These are phyloP conservation scores for Gymnothorax reevesii DNA, from an alignment of 2,797 vertebrate species.

Conservation along the genomic window DNA sequence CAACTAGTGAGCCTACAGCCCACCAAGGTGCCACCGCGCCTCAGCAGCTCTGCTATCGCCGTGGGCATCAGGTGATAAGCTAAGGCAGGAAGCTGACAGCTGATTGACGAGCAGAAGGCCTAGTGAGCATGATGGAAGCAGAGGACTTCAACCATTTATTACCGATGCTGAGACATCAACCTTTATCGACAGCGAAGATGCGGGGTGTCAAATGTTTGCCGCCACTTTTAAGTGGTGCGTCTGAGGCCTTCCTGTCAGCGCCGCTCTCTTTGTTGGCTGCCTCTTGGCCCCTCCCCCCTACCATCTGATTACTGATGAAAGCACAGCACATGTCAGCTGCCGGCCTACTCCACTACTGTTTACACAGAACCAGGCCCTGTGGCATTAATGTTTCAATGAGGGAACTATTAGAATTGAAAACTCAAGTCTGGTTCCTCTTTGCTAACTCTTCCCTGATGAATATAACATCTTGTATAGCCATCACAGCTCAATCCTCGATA, in stretches of 20 bases:
- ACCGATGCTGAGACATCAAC: conserved; percentile 43
- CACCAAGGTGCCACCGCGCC: background rate
- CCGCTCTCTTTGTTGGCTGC: conserved; percentile 1
- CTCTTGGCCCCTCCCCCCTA: background rate
- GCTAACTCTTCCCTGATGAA: background rate
- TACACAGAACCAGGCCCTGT: conserved; percentile 22
- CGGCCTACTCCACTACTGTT: conserved; percentile 29
- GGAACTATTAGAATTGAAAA: background rate
- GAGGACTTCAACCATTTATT: conserved; percentile 49
- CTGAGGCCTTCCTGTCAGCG: conserved; percentile 43
- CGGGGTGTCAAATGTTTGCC: conserved; percentile 54
- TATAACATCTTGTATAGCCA: background rate
- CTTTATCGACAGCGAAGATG: conserved; percentile 49
- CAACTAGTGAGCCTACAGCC: background rate
- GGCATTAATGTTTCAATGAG: conserved; percentile 22
- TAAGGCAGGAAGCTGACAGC: conserved; percentile 14
- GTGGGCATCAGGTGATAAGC: conserved; percentile 39
- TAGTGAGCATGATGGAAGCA: conserved; percentile 20
- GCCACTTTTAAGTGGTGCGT: conserved; percentile 49
- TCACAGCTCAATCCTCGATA: background rate
- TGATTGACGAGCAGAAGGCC: conserved; percentile 43
- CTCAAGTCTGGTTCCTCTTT: background rate
- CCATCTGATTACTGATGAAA: conserved; percentile 33
- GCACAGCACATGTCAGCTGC: conserved; percentile 16
- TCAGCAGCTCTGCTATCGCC: conserved; percentile 63